Evolutionary conservation across 2,888 invertebrate species (phyloP).

Genomic region (Sarcophaga carnaria): DNA sequence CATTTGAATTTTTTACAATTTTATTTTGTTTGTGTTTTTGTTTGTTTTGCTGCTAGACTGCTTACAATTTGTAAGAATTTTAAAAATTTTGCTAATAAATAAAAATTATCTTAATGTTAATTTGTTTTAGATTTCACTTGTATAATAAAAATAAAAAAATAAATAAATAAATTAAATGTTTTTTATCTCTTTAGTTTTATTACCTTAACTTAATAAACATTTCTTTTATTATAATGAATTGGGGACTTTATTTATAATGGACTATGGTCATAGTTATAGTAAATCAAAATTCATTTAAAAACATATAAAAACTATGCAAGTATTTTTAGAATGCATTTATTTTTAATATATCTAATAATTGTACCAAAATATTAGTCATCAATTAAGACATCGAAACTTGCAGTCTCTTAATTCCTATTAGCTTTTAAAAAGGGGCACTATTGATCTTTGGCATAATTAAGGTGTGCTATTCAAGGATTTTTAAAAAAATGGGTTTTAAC

Average conservation of each 20-base stretch:
- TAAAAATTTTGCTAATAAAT: constrained; percentile 29
- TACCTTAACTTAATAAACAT: not conserved
- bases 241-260: not conserved
- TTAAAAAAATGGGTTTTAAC: too few relatives aligned
- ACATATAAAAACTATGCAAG: too few relatives aligned
- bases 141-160: not conserved
- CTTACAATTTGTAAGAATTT: constrained; percentile 42
- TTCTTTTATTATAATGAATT: not conserved
- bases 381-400: too few relatives aligned
- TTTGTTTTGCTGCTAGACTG: constrained; percentile 38
- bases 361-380: too few relatives aligned
- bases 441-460: too few relatives aligned
- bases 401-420: too few relatives aligned
- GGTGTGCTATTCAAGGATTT: too few relatives aligned
- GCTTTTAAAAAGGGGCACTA: too few relatives aligned
- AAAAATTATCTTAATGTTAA: constrained; percentile 47
- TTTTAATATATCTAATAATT: too few relatives aligned
- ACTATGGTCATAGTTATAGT: constrained; percentile 4
- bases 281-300: constrained; percentile 10
- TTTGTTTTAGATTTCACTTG: constrained; percentile 42
- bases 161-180: constrained; percentile 11
- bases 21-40: not conserved
- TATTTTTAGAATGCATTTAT: not conserved
- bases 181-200: constrained; percentile 17
- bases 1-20: too few relatives aligned